Conservation (phyloP, 1,140 invertebrate genomes). For the Mya arenaria region DNA sequence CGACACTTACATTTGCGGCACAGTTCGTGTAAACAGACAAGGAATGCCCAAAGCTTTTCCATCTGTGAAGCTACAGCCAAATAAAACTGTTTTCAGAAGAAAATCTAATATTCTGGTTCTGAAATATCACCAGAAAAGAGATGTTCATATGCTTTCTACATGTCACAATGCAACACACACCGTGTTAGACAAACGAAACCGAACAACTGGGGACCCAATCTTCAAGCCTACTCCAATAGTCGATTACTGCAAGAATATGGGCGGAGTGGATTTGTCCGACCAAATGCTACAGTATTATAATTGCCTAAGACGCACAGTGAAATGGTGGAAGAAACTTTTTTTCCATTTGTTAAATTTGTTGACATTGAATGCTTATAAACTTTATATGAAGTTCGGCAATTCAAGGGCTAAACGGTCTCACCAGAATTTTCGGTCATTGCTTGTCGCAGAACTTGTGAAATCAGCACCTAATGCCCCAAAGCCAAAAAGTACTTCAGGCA, state of each 20-base stretch:
- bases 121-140: not conserved
- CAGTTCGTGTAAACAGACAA: not conserved
- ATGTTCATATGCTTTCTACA: slow-evolving; percentile 3
- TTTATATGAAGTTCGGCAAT: not conserved
- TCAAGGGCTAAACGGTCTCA: not conserved
- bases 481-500: not conserved
- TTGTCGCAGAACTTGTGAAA: not conserved
- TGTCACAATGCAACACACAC: not conserved
- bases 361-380: not conserved
- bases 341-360: not conserved
- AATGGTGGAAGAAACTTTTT: slow-evolving; percentile 37
- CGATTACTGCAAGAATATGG: slow-evolving; percentile 42
- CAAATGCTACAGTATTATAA: slow-evolving; percentile 34
- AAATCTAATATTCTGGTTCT: not conserved
- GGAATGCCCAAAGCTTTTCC: not conserved
- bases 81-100: not conserved
- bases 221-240: not conserved
- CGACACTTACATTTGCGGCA: slow-evolving; percentile 18
- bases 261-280: slow-evolving; percentile 48
- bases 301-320: slow-evolving; percentile 25
- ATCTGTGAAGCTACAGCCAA: not conserved
- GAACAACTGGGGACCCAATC: not conserved
- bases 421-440: not conserved
- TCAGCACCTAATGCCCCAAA: not conserved
- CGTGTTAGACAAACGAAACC: not conserved